Base-by-base conservation (phyloP, 2,888 invertebrate genomes). In the Laothoe populi region DNA sequence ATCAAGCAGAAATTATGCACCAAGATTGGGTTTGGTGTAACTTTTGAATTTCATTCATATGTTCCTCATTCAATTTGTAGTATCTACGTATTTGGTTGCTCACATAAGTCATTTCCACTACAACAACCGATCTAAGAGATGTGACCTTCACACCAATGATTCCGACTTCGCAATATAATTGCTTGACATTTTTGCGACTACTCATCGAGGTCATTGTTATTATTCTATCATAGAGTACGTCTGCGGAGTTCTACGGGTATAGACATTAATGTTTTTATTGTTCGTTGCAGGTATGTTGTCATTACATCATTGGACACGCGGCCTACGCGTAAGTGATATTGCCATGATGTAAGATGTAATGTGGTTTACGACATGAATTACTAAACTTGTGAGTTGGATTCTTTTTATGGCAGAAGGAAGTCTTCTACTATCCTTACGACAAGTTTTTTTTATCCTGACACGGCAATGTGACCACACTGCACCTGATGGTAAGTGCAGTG, bases 191-290 rank as follows among this genome's bases (percentile, higher is more conserved):
- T 71, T 64, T 26, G 60, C 40, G 42, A 8, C 63, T 65, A 60
- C 61, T 61, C 68, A 75, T 76, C 72, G 72, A 70, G 79, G 79
- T 73, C 77, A 72, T 72, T 73, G 70, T 74, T 79, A 79, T 81
- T 79, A 75, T 73, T 73, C 70, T 72, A 76, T 79, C 76, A 74
- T 66, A 67, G 63, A 66, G 71, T 67, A 65, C 59, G 42, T 57
- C 63, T 68, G 66, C 67, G 70, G 72, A 76, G 71, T 66, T 68
- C 64, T 70, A 68, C 74, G 72, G 67, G 67, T 63, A 66, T 64
- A 65, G 73, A 76, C 73, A 77, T 75, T 78, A 74, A 73, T 69
- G 69, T 68, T 73, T 72, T 74, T 72, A 67, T 68, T 66, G 40
- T 62, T 61, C 63, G 65, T 64, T 71, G 64, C 66, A 71, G 26